phyloP scores from a whole-genome alignment of 2,113 vertebrate genomes.

The Thomomys bottae region DNA sequence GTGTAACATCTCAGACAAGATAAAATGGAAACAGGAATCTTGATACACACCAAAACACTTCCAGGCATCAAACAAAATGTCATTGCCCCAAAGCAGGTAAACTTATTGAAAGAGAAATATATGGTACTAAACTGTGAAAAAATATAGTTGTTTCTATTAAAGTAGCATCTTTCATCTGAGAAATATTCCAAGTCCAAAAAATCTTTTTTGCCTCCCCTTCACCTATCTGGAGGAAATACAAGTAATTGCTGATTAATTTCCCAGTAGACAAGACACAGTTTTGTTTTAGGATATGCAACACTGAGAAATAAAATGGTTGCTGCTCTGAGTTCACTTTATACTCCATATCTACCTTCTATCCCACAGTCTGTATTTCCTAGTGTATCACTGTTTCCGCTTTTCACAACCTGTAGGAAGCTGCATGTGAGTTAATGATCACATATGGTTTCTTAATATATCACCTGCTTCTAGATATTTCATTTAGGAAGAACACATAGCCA shows the following conservation, averaged over 20 bases:
- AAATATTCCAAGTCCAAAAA: conserved; percentile 30
- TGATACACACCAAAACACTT: conserved; percentile 28
- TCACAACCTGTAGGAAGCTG: background rate
- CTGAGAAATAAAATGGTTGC: background rate
- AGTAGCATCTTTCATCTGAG: conserved; percentile 14
- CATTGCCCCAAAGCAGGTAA: conserved; percentile 28
- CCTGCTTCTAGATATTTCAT: background rate
- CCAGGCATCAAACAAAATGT: conserved; percentile 6
- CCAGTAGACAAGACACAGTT: background rate
- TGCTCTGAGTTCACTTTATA: background rate
- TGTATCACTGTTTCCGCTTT: background rate
- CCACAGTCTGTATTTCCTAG: background rate
- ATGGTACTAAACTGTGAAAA: conserved; percentile 15
- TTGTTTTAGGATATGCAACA: background rate
- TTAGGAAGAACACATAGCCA: background rate
- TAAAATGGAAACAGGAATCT: background rate
- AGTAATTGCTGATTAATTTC: background rate
- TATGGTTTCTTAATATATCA: background rate
- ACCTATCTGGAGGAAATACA: background rate
- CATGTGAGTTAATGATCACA: background rate
- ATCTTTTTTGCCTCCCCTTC: background rate
- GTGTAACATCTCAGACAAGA: conserved; percentile 2
- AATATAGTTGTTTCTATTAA: conserved; percentile 29
- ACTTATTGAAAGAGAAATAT: conserved; percentile 51
- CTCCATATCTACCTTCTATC: rapidly evolving